Percentiles rank a stretch among this genome's conserved stretches.
These are phyloP conservation scores for Struthidea cinerea DNA, from an alignment of 2,113 vertebrate genomes.

Conservation along the genomic window DNA sequence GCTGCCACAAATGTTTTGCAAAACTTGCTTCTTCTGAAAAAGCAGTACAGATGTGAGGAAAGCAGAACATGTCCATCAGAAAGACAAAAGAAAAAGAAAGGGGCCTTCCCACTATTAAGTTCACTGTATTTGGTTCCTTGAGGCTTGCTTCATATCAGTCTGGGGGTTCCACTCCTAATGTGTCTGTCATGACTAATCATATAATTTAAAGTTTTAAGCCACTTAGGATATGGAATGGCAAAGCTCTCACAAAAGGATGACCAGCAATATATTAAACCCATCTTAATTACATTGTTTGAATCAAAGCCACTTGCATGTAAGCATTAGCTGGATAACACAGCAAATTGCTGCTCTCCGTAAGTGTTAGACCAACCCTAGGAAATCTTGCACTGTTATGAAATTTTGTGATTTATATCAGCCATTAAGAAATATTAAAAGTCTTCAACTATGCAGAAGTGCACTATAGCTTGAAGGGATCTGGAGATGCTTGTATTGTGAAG, in stretches of 20 bases:
- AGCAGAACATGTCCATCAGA: background rate
- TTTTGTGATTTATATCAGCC: conserved; percentile 56
- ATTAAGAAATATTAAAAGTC: conserved; percentile 63
- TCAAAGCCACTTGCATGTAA: conserved; percentile 22
- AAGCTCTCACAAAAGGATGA: conserved; percentile 4
- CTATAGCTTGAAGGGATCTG: background rate
- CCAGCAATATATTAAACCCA: conserved; percentile 5
- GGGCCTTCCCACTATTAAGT: background rate
- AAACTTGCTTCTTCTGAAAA: background rate
- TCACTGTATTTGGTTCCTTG: background rate
- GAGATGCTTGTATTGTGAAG: conserved; percentile 22
- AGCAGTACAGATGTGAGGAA: background rate
- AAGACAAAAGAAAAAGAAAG: background rate
- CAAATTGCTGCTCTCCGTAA: conserved; percentile 33
- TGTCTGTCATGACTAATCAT: background rate
- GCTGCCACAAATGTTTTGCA: background rate
- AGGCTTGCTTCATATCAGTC: background rate
- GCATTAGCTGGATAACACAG: conserved; percentile 2
- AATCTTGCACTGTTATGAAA: conserved; percentile 39
- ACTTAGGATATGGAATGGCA: background rate
- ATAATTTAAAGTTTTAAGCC: background rate
- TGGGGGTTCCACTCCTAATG: background rate
- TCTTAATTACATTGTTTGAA: conserved; percentile 21
- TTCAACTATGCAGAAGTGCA: conserved; percentile 31
- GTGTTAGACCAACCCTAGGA: conserved; percentile 43